Evolutionary conservation across 2,797 vertebrate genomes (phyloP).

Genomic region (Fratercula arctica): DNA sequence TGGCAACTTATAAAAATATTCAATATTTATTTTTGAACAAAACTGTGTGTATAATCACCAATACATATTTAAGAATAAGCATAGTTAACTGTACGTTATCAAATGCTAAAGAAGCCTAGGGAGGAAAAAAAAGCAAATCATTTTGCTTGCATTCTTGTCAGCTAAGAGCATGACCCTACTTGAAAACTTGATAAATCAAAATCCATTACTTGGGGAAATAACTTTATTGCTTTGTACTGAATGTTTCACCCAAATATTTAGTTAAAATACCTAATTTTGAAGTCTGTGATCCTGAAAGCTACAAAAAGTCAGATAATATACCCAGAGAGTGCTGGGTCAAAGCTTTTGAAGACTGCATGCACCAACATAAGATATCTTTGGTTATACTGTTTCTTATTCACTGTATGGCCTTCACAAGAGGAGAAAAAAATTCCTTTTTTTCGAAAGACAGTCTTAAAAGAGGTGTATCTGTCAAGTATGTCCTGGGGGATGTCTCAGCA

Average conservation of each 20-base stretch:
- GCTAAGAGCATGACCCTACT: neutral
- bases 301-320: neutral
- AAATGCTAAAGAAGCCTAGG: neutral
- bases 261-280: neutral
- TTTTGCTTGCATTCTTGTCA: neutral
- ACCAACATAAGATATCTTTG: neutral
- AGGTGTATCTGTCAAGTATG: neutral
- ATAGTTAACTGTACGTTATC: neutral
- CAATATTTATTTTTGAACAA: neutral
- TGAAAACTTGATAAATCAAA: slow-evolving; percentile 10
- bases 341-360: neutral
- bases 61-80: neutral
- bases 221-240: neutral
- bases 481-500: neutral
- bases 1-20: neutral
- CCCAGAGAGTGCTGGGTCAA: neutral
- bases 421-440: neutral
- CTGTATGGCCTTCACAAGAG: neutral
- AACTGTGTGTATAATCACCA: neutral
- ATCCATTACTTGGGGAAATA: neutral
- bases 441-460: neutral
- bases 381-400: neutral
- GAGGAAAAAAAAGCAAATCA: neutral
- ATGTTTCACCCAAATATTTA: neutral
- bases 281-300: neutral